Conservation (phyloP, 2,113 vertebrate species). For the Tiliqua scincoides region DNA sequence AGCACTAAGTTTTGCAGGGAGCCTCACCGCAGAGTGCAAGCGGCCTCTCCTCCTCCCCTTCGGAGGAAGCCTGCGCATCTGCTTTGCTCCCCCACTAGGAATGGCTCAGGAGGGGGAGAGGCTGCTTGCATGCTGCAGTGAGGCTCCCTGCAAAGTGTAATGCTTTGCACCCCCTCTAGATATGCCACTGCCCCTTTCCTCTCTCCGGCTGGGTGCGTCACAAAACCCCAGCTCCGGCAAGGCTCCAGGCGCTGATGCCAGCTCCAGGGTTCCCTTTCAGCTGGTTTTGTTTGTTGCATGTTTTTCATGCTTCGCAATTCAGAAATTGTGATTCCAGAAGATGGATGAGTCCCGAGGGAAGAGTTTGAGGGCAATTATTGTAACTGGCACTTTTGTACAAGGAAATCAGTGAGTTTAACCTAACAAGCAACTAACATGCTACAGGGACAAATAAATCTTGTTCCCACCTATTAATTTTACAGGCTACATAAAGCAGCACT, state of each 20-base stretch:
- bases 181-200: no score
- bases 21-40: no score
- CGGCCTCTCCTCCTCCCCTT: no score
- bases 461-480: conserved; percentile 87
- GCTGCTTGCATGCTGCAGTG: no score
- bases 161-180: no score
- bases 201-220: background rate
- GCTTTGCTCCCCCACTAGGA: no score
- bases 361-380: conserved; percentile 77
- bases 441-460: conserved; percentile 84
- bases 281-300: background rate
- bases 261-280: background rate
- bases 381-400: conserved; percentile 85
- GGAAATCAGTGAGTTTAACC: conserved; percentile 91
- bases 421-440: conserved; percentile 86
- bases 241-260: background rate
- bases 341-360: conserved; percentile 60
- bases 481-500: conserved; percentile 79
- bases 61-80: no score
- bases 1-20: no score
- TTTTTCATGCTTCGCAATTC: conserved; percentile 17
- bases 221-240: background rate
- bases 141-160: no score
- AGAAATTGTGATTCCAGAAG: conserved; percentile 48
- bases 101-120: no score